phyloP scores from a whole-genome alignment of 2,113 vertebrate species.

The Nesoenas mayeri region DNA sequence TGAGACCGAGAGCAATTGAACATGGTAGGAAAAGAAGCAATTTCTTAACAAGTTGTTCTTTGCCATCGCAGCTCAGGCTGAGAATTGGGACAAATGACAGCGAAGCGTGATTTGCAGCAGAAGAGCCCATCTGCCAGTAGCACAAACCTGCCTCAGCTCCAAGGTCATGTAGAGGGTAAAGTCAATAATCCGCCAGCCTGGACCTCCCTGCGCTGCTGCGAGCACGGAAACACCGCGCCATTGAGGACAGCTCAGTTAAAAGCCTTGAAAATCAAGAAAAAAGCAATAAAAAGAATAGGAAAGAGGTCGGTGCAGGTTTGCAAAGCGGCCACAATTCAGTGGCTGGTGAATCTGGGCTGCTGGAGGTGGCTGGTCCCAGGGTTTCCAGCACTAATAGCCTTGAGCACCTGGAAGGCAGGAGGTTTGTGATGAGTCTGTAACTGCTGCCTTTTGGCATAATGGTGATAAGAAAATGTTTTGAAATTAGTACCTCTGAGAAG shows the following conservation, averaged over 20 bases:
- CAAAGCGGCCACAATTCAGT: not conserved
- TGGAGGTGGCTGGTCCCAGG: not conserved
- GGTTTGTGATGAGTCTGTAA: not conserved
- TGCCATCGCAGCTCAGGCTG: not conserved
- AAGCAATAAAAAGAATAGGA: not conserved
- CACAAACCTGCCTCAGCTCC: not conserved
- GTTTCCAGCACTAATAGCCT: not conserved
- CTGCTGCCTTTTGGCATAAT: not conserved
- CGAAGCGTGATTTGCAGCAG: not conserved
- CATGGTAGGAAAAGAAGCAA: not conserved
- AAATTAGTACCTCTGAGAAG: not conserved
- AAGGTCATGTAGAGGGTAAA: slow-evolving; percentile 1
- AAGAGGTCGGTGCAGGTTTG: not conserved
- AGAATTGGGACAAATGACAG: not conserved
- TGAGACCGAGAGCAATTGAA: not conserved
- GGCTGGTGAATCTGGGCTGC: not conserved
- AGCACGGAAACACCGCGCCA: not conserved
- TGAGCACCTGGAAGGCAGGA: not conserved
- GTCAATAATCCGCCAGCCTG: not conserved
- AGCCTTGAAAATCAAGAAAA: not conserved
- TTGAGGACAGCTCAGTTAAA: not conserved
- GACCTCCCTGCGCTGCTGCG: not conserved
- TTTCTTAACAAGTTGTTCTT: slow-evolving; percentile 21
- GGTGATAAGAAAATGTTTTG: not conserved
- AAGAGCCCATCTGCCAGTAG: not conserved